Evolutionary conservation across 2,797 vertebrate species (phyloP).

Genomic region (Holocentrus rufus): DNA sequence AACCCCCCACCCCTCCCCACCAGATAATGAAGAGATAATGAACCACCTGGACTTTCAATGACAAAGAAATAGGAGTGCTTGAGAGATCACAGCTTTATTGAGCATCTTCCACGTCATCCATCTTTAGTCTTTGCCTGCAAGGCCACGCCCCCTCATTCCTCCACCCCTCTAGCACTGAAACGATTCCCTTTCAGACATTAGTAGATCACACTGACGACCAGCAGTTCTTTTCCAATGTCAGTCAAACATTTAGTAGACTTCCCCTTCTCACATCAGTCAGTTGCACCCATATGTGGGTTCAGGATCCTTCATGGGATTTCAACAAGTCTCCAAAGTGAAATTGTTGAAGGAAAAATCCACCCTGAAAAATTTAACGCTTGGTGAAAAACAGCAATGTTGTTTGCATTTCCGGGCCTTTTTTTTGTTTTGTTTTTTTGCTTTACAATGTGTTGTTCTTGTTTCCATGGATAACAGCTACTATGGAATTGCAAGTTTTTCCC

Average conservation of each 20-base stretch:
- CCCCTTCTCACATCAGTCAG: background rate
- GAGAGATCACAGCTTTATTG: conserved; percentile 51
- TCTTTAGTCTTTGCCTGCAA: conserved; percentile 1
- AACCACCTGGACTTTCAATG: background rate
- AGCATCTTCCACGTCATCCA: conserved; percentile 25
- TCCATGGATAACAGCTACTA: too few relatives aligned
- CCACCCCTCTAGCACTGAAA: background rate
- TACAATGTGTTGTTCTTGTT: too few relatives aligned
- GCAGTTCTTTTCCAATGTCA: background rate
- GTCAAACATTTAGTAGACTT: background rate
- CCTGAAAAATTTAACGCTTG: too few relatives aligned
- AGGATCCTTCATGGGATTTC: too few relatives aligned
- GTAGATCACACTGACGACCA: background rate
- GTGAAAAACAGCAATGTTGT: too few relatives aligned
- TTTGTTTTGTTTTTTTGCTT: too few relatives aligned
- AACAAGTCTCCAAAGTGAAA: too few relatives aligned
- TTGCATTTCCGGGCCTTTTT: too few relatives aligned
- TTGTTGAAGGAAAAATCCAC: too few relatives aligned
- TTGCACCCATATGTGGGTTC: background rate
- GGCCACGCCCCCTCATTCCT: background rate
- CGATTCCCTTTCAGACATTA: conserved; percentile 33
- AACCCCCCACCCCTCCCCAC: conserved; percentile 17
- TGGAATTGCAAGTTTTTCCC: too few relatives aligned
- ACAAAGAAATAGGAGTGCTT: conserved; percentile 23
- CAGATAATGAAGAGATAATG: background rate